Evolutionary conservation across 2,797 vertebrate genomes (phyloP).

Genomic region (Alosa sapidissima): DNA sequence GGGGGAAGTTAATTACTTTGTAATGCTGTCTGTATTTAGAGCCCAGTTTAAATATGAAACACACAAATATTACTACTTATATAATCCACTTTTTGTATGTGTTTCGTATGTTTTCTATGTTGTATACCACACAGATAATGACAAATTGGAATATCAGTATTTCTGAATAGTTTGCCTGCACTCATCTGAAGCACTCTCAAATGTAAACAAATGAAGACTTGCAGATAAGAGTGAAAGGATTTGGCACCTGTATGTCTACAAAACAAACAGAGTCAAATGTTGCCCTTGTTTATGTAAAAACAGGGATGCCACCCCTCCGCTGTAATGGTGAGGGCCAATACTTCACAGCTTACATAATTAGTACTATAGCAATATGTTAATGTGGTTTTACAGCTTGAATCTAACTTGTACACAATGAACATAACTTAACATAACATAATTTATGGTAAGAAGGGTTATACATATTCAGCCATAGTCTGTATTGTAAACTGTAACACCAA

Average conservation of each 20-base stretch:
- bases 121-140: neutral
- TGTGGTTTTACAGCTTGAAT: neutral
- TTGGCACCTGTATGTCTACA: constrained; percentile 10
- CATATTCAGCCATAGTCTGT: neutral
- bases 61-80: neutral
- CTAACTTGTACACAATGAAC: neutral
- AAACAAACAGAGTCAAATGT: constrained; percentile 20
- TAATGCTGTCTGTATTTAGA: neutral
- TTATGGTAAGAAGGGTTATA: neutral
- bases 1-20: neutral
- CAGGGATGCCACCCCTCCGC: neutral
- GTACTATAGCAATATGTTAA: neutral
- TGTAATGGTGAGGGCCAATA: neutral
- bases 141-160: neutral
- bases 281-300: neutral
- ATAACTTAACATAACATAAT: too few relatives aligned
- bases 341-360: neutral
- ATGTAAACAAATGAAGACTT: neutral
- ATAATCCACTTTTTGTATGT: neutral
- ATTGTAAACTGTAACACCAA: neutral
- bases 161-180: neutral
- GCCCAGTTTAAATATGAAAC: neutral
- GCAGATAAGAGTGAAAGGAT: neutral
- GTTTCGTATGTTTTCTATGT: neutral
- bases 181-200: neutral